These are phyloP conservation scores for Hoplostethus atlanticus DNA, from an alignment of 2,797 vertebrate species.

Conservation along the genomic window DNA sequence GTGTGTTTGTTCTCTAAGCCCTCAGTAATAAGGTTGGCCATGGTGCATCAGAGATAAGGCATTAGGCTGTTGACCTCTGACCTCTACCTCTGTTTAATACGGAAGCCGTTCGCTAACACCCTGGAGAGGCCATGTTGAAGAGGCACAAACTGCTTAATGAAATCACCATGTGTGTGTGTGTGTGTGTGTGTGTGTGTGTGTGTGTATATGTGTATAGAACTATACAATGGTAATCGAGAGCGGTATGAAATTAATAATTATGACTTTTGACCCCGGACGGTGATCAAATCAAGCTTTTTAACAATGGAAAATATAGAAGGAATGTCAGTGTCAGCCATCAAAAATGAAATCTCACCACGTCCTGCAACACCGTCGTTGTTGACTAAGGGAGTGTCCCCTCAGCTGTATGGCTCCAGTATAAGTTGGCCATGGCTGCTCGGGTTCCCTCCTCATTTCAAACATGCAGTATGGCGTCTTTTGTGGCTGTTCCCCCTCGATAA, in stretches of 20 bases:
- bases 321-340: constrained; percentile 16
- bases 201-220: constrained; percentile 4
- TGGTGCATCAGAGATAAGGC: constrained; percentile 85
- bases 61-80: constrained; percentile 82
- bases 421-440: neutral
- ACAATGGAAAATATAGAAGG: neutral
- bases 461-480: neutral
- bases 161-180: constrained; percentile 54
- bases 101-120: constrained; percentile 72
- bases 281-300: constrained; percentile 38
- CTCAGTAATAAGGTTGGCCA: constrained; percentile 78
- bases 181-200: constrained; percentile 28
- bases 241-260: constrained; percentile 46
- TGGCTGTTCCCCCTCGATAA: neutral
- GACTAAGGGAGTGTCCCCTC: neutral
- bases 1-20: constrained; percentile 76
- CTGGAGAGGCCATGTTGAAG: constrained; percentile 69
- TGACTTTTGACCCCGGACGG: constrained; percentile 12
- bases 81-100: constrained; percentile 75
- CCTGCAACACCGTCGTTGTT: neutral
- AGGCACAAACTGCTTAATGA: constrained; percentile 70
- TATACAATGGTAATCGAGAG: constrained; percentile 33
- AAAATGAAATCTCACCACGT: neutral
- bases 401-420: neutral
- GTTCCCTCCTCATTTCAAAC: neutral